Conservation (phyloP, 2,888 invertebrate genomes). For the Acheta domesticus region DNA sequence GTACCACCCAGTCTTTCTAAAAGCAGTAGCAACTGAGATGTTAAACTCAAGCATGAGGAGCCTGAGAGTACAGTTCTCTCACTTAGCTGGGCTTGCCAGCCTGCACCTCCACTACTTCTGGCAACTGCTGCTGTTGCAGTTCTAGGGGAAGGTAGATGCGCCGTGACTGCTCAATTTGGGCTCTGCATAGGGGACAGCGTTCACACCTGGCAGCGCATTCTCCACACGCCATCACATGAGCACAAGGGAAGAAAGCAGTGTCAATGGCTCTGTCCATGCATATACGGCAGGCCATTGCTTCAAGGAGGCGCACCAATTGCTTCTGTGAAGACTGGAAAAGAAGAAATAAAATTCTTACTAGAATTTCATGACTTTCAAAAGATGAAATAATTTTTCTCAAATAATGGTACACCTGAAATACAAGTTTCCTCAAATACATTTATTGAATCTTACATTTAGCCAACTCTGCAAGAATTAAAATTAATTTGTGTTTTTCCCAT, state of each 20-base stretch:
- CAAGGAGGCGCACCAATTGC: constrained; percentile 55
- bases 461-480: too few species aligned
- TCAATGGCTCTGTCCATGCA: constrained; percentile 83
- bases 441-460: too few species aligned
- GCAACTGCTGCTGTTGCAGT: constrained; percentile 26
- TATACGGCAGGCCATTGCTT: constrained; percentile 77
- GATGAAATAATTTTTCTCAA: too few species aligned
- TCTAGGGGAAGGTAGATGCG: constrained; percentile 62
- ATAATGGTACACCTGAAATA: too few species aligned
- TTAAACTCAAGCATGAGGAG: constrained; percentile 12
- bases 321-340: constrained; percentile 54
- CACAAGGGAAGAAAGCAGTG: constrained; percentile 81
- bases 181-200: constrained; percentile 72
- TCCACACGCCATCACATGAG: constrained; percentile 80
- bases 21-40: constrained; percentile 18
- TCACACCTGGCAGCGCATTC: constrained; percentile 71
- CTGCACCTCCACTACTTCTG: background rate
- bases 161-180: constrained; percentile 65
- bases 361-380: too few species aligned
- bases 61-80: background rate
- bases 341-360: constrained; percentile 22
- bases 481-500: too few species aligned
- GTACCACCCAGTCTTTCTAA: constrained; percentile 12
- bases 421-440: too few species aligned
- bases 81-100: constrained; percentile 4